Base-by-base conservation (phyloP, 2,113 vertebrate species). In the Epinephelus fuscoguttatus region DNA sequence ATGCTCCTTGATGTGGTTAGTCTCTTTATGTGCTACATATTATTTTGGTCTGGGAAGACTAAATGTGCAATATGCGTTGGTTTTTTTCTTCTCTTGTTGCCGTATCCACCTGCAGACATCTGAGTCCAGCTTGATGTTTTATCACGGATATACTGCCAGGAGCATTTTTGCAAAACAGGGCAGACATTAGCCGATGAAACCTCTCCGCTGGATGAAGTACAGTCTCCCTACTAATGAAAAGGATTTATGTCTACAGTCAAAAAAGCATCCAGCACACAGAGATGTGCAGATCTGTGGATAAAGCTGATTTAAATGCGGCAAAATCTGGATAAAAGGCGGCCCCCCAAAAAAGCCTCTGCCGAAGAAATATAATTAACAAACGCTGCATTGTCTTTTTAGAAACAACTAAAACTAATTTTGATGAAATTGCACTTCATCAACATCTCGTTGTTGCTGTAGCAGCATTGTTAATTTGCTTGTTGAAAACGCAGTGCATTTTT, bases 1-100 rank as follows among this genome's bases (percentile, higher is more conserved):
- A 64, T 63, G 56, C 70, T 75, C 57, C 56, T 72, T 85, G 80
- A 79, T 83, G 76, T 78, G 61, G 81, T 88, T 87, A 81, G 45
- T 13, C 50, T 69, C n/a, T 57, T 75, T 55, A 50, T 74, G 61
- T 81, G 49, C 40, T 64, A 33, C 9, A 27, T 73, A 53, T 55
- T 59, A 13, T 87, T 78, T 81, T 82, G 88, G 30, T 80, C 63
- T 40, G 62, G 42, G 27, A 15, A n/a, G 53, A 19, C n/a, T 49
- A 18, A 66, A 80, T 69, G 30, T 62, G 68, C 40, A 30, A 56
- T 11, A 56, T 45, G 42, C 12, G 53, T n/a, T 56, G 21, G 11
- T 56, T 56, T 64, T 68, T 57, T 61, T 9, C 19, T 61, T 9
- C 19, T 63, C 9, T 71, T 40, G 60, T 30, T 79, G 30, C 21